Evolutionary conservation across 1,140 invertebrate species (phyloP).

Genomic region (Maconellicoccus hirsutus): DNA sequence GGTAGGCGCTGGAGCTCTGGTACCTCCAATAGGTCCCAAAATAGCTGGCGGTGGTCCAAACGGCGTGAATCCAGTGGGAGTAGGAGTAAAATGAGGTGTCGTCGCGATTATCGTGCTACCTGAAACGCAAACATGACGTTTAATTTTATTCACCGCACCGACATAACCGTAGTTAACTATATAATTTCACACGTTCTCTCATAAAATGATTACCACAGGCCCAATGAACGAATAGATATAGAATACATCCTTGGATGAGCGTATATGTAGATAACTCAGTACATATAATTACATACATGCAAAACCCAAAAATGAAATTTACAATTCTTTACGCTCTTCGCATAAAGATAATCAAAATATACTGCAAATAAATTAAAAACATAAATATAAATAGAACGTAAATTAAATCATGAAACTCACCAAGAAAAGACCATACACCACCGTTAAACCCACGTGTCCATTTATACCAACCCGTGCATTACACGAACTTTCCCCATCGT

Average conservation of each 20-base stretch:
- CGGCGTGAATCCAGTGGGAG: constrained; percentile 20
- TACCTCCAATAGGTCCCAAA: constrained; percentile 17
- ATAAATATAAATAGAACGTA: background rate
- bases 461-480: constrained; percentile 19
- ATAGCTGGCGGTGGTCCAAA: constrained; percentile 24
- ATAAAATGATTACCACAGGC: too few relatives aligned
- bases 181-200: too few relatives aligned
- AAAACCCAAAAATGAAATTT: too few relatives aligned
- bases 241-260: too few relatives aligned
- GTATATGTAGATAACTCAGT: too few relatives aligned
- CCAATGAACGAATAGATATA: too few relatives aligned
- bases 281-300: too few relatives aligned
- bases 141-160: background rate
- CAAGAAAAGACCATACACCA: constrained; percentile 18
- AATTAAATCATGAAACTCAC: constrained; percentile 4
- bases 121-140: background rate
- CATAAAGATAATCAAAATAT: too few relatives aligned
- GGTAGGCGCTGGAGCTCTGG: background rate
- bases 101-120: background rate
- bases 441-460: constrained; percentile 18
- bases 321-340: too few relatives aligned
- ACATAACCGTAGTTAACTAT: too few relatives aligned
- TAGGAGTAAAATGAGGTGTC: background rate
- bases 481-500: constrained; percentile 3
- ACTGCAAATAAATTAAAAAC: too few relatives aligned